Base-by-base conservation (phyloP, 92 coral and sea anemone species). In the Actinernus sp. region DNA sequence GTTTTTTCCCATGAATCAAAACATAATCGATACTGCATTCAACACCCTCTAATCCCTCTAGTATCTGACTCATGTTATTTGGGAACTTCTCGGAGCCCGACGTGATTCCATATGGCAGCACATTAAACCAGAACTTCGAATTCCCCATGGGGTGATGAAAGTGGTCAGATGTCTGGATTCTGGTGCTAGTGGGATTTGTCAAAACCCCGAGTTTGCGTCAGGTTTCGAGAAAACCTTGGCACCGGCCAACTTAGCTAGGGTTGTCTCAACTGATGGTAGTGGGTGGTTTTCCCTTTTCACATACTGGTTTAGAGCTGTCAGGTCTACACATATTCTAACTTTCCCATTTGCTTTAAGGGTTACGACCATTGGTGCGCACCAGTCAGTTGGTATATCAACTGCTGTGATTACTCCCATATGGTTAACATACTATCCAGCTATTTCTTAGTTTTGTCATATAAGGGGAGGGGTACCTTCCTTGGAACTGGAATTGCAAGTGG, bases 101-200 rank as follows among this genome's bases (percentile, higher is more conserved):
- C n/a, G n/a, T n/a, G n/a, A n/a, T n/a, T n/a, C n/a, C n/a, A n/a
- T n/a, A n/a, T n/a, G n/a, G n/a, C n/a, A n/a, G n/a, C n/a, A n/a
- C n/a, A n/a, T n/a, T n/a, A n/a, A n/a, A n/a, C n/a, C n/a, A n/a
- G n/a, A n/a, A n/a, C n/a, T n/a, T n/a, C n/a, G n/a, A n/a, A n/a
- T n/a, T 27, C 80, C 85, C 80, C 73, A 83, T 0, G 84, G 89
- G 10, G 84, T 75, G 3, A 83, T 83, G 32, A 76, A 83, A 20
- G 74, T 66, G 41, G 55, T 76, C 63, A 76, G 61, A 13, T 49
- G 71, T 52, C 31, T 76, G 31, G 79, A 76, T 19, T 21, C 31
- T 33, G 70, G 70, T 10, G 76, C 8, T 38, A 76, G 28, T 62
- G 44, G 76, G 46, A 76, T 76, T 30, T 45, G 64, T 69, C 73